Evolutionary conservation across 2,888 invertebrate genomes (phyloP).

Genomic region (Ommatoiulus sabulosus): DNA sequence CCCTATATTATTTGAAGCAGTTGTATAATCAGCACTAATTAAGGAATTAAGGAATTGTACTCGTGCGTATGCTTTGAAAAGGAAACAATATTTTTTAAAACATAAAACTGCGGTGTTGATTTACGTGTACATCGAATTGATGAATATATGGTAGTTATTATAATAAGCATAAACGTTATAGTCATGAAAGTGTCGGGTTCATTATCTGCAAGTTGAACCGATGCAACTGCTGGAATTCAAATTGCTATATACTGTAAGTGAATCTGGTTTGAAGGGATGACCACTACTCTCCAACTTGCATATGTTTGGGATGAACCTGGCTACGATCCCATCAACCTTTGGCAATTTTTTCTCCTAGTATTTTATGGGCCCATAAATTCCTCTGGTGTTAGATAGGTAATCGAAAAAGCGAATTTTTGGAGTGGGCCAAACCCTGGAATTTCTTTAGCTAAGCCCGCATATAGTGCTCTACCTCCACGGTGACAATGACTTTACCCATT

Average conservation of each 20-base stretch:
- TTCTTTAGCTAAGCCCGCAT: constrained; percentile 17
- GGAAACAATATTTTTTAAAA: no score
- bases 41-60: no score
- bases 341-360: background rate
- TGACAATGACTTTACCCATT: constrained; percentile 23
- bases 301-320: constrained; percentile 23
- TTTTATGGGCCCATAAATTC: constrained; percentile 36
- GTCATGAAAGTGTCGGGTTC: no score
- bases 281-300: background rate
- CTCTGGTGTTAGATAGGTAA: constrained; percentile 33
- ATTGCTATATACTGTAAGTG: background rate
- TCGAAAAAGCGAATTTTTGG: constrained; percentile 43
- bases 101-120: no score
- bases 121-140: no score
- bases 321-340: constrained; percentile 33
- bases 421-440: constrained; percentile 27
- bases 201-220: background rate
- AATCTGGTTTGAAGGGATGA: background rate
- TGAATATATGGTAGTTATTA: no score
- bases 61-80: no score
- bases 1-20: no score
- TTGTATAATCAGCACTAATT: no score
- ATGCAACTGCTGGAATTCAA: background rate
- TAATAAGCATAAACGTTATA: no score
- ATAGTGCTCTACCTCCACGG: background rate